Percentiles rank a stretch among this genome's conserved stretches.
These are phyloP conservation scores for Macroglossus sobrinus DNA, from an alignment of 2,113 vertebrate species.

Conservation along the genomic window DNA sequence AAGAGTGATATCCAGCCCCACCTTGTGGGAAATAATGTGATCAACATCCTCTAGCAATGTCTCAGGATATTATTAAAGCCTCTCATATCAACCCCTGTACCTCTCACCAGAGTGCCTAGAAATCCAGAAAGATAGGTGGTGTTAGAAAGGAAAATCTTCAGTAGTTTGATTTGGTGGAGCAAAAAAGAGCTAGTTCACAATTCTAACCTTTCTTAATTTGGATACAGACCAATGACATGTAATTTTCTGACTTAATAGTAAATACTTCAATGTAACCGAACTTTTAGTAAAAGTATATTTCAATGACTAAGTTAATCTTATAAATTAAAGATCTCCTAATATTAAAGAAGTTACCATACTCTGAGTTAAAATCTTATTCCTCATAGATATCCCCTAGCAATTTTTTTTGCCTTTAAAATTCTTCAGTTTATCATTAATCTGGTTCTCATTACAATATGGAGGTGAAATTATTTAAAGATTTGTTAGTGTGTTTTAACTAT, in stretches of 20 bases:
- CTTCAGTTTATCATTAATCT: background rate
- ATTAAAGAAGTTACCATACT: background rate
- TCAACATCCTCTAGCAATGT: background rate
- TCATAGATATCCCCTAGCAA: background rate
- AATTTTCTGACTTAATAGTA: background rate
- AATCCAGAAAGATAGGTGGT: background rate
- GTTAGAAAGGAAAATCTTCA: background rate
- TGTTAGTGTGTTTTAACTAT: background rate
- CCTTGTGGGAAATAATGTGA: background rate
- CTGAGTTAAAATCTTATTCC: background rate
- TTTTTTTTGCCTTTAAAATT: background rate
- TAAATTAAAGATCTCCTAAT: background rate
- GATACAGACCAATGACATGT: background rate
- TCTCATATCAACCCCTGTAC: fast-evolving
- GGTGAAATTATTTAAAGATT: background rate
- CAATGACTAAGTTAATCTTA: background rate
- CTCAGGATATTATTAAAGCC: background rate
- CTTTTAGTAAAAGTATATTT: background rate
- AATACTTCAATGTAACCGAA: background rate
- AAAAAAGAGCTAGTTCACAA: background rate
- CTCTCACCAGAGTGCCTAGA: background rate
- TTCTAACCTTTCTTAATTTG: background rate
- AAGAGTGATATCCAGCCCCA: background rate
- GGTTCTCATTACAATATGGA: background rate
- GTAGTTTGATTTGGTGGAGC: background rate